Evolutionary conservation across 2,797 vertebrate genomes (phyloP), one percentile per base, ranked within the genome.

Genomic region (Cirrhinus mrigala): DNA sequence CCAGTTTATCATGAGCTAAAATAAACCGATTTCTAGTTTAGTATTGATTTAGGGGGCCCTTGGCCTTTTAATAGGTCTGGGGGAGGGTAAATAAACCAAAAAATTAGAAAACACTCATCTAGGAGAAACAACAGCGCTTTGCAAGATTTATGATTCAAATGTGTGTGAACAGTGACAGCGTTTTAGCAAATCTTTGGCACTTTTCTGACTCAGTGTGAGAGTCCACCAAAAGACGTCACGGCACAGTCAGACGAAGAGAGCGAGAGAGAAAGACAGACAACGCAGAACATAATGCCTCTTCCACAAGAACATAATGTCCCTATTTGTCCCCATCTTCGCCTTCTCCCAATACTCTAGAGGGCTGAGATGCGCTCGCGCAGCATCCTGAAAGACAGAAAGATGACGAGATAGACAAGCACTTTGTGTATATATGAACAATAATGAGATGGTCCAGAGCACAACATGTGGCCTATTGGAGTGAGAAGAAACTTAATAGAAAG

Each of bases 241-340:
- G 81, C 58, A 87, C 70, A 85, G 66, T 74, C 68, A 83, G 73
- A 85, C 54, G 60, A 71, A 75, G 73, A 58, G 50, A 85, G 78
- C 8, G 22, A 70, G 29, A 56, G 29, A 78, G 52, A 74, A 73
- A 85, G 66, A 69, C 68, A 68, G 24, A 78, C 50, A 76, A 54
- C 62, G 40, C 58, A 83, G 70, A 87, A 77, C 81, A 64, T 60
- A 79, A 82, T 84, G 69, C 80, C 68, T 87, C 75, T 79, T 81
- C 68, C 70, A 81, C 58, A 76, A 82, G 85, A 81, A 85, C 84
- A 89, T 79, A 78, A 86, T 85, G 85, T 90, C 29, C 83, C 87
- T 80, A 87, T 88, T 85, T 82, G 74, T 90, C 79, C 64, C 69
- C 82, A 75, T 85, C 81, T 64, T 84, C 16, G 69, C 86, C 27